Evolutionary conservation across 2,113 vertebrate species (phyloP), one percentile per base, ranked within the genome.

Genomic region (Ceratotherium simum): DNA sequence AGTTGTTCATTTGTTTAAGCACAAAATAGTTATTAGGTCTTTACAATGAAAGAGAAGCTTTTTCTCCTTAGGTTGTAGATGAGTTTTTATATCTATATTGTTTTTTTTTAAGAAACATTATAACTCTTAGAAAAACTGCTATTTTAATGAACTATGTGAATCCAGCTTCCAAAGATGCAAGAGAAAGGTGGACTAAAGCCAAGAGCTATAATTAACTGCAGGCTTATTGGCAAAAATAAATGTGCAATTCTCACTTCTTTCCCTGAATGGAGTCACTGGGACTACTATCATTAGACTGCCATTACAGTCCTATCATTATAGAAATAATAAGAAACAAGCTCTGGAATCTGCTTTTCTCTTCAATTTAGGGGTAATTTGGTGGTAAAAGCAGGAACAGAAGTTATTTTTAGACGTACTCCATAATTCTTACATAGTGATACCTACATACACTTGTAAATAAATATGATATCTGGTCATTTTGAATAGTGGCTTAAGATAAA

Each of bases 171-270:
- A 92, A 78, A 95, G 76, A 98, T 94, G 69, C 56, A 92, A 96
- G 67, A 97, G 92, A 97, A 98, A 97, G 97, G 70, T 85, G 10
- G 96, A 98, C 39, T 46, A 81, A 96, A 98, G 97, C 98, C 97
- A 98, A 98, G 93, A 98, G 93, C 96, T 97, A 95, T 92, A 98
- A 99, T 99, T 98, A 98, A 98, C 97, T 90, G 60, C 78, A 27
- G 97, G 94, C 98, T 98, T 98, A 98, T 98, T 98, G 98, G 98
- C 95, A 98, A 97, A 98, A 98, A 98, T 97, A 98, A 99, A 92
- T 76, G 98, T 97, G 97, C 80, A 95, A 81, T 97, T 98, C 97
- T 97, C 97, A 96, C 97, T 97, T 98, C 97, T 93, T 81, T 90
- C 97, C 93, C 95, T 95, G 97, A 98, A 93, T 72, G 96, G 98